Conservation (phyloP, 2,113 vertebrate species). For the Urocitellus parryii region DNA sequence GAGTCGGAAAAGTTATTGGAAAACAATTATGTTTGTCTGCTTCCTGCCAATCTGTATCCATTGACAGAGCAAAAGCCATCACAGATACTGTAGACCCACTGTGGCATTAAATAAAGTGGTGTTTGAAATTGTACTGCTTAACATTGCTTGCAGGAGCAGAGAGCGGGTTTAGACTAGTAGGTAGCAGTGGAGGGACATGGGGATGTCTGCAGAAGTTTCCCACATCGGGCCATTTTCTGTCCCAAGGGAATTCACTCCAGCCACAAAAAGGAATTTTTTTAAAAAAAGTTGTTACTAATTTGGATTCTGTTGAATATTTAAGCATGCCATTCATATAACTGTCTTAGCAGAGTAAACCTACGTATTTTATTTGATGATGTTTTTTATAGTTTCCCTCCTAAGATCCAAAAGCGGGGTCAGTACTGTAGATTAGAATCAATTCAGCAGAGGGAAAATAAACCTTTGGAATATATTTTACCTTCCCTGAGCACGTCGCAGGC, state of each 20-base stretch:
- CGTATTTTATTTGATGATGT: slow-evolving; percentile 60
- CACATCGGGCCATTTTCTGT: not conserved
- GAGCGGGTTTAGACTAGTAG: not conserved
- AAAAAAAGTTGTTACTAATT: slow-evolving; percentile 23
- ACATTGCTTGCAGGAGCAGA: not conserved
- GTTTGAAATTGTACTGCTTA: slow-evolving; percentile 51
- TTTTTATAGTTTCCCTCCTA: slow-evolving; percentile 58
- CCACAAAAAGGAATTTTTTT: not conserved
- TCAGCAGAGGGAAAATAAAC: slow-evolving; percentile 73
- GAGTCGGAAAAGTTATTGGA: not conserved
- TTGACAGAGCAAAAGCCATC: slow-evolving; percentile 59
- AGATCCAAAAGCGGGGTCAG: slow-evolving; percentile 66
- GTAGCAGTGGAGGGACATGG: no score
- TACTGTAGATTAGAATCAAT: slow-evolving; percentile 76
- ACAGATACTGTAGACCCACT: slow-evolving; percentile 32
- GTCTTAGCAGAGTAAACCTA: not conserved
- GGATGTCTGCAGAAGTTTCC: not conserved
- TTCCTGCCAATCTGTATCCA: slow-evolving; percentile 57
- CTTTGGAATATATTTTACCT: slow-evolving; percentile 62
- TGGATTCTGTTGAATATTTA: slow-evolving; percentile 60
- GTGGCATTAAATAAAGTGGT: slow-evolving; percentile 25
- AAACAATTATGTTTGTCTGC: slow-evolving; percentile 61
- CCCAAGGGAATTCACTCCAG: slow-evolving; percentile 15
- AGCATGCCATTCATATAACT: slow-evolving; percentile 55
- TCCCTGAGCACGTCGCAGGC: slow-evolving; percentile 70